Conservation (phyloP, 2,888 invertebrate species). For the Gasteruption jaculator region DNA sequence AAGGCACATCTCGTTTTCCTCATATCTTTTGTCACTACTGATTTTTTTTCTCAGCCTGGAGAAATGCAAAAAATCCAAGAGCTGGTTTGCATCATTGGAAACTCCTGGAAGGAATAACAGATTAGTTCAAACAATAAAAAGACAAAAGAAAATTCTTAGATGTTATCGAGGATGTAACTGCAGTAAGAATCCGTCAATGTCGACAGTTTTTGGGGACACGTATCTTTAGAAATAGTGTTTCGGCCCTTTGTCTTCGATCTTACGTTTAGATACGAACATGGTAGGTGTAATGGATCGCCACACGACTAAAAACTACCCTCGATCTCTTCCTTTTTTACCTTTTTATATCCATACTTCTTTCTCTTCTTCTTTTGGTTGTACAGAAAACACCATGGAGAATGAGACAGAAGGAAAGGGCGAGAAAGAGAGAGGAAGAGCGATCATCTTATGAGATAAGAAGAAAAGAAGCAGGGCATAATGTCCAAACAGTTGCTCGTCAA, state of each 20-base stretch:
- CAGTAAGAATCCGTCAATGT: conserved; percentile 39
- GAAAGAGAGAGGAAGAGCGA: conserved; percentile 24
- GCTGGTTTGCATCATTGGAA: too few species aligned
- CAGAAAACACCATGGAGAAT: neutral
- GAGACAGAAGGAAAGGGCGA: too few species aligned
- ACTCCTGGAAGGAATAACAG: too few species aligned
- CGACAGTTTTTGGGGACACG: conserved; percentile 26
- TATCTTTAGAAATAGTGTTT: conserved; percentile 20
- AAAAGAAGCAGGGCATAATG: conserved; percentile 44
- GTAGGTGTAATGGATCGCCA: conserved; percentile 44
- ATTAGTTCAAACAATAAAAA: too few species aligned
- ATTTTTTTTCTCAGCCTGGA: too few species aligned
- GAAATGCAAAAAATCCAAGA: too few species aligned
- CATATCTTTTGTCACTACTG: too few species aligned
- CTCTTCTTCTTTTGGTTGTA: too few species aligned
- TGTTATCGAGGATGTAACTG: too few species aligned
- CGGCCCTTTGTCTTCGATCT: conserved; percentile 39
- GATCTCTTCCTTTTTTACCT: conserved; percentile 8
- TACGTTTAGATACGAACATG: conserved; percentile 34
- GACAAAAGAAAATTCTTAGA: too few species aligned
- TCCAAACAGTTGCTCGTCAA: conserved; percentile 46
- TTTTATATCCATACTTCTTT: too few species aligned
- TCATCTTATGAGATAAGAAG: conserved; percentile 40
- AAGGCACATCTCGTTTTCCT: too few species aligned
- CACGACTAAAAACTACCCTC: conserved; percentile 29